phyloP scores from a whole-genome alignment of 2,113 vertebrate genomes.

The Xiphias gladius region DNA sequence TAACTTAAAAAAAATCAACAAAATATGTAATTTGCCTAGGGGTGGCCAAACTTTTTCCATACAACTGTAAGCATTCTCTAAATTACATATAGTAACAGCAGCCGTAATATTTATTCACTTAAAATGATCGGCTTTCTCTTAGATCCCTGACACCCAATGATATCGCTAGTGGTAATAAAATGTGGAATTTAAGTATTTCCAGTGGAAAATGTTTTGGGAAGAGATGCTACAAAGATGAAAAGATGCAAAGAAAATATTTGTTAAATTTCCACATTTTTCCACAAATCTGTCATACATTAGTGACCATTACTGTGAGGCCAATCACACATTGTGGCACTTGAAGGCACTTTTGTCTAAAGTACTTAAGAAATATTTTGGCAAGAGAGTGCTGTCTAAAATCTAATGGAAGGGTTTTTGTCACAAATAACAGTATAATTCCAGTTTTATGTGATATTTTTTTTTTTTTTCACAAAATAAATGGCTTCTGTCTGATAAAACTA shows the following conservation, averaged over 20 bases:
- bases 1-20: too few species aligned
- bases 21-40: background rate
- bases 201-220: background rate
- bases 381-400: conserved; percentile 17
- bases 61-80: background rate
- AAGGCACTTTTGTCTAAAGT: conserved; percentile 18
- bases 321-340: background rate
- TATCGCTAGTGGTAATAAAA: background rate
- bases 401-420: conserved; percentile 12
- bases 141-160: background rate
- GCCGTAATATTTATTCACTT: background rate
- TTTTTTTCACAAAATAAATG: background rate
- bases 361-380: conserved; percentile 20
- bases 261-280: background rate
- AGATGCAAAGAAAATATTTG: background rate
- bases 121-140: background rate
- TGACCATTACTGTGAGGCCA: background rate
- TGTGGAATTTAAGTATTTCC: background rate
- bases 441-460: background rate
- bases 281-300: background rate
- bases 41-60: background rate
- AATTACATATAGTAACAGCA: background rate
- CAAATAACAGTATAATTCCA: conserved; percentile 6
- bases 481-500: background rate
- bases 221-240: background rate